Conservation (phyloP, 2,797 vertebrate genomes). For the Eulemur coronatus region DNA sequence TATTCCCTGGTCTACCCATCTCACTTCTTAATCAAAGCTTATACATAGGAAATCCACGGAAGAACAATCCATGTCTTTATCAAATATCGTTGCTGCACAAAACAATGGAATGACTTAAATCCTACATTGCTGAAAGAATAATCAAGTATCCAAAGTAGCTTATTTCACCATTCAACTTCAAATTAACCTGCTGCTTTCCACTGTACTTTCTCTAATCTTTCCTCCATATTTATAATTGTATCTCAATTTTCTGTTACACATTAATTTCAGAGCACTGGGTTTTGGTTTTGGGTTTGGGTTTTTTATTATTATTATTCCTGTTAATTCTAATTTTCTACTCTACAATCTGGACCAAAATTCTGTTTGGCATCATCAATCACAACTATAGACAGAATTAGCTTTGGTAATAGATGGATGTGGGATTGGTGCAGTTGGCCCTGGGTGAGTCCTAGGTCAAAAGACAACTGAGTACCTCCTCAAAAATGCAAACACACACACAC, state of each 20-base stretch:
- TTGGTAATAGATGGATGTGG: background rate
- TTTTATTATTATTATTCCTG: background rate
- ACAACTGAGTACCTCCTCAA: background rate
- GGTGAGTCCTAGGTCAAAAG: background rate
- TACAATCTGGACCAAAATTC: background rate
- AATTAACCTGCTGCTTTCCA: slow-evolving; percentile 1
- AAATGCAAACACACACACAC: background rate
- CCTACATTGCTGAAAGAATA: background rate
- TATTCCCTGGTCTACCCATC: background rate
- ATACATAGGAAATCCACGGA: background rate
- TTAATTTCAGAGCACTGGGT: slow-evolving; percentile 2
- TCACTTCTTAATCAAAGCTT: slow-evolving; percentile 36
- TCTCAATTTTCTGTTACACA: slow-evolving; percentile 14
- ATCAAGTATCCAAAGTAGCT: background rate
- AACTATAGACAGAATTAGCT: slow-evolving; percentile 7
- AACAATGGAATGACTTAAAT: slow-evolving; percentile 32
- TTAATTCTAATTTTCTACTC: slow-evolving; percentile 21
- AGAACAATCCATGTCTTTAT: background rate
- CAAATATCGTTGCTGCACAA: background rate
- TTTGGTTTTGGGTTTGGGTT: background rate
- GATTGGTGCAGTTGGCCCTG: background rate
- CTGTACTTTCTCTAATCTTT: background rate
- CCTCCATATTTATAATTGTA: background rate
- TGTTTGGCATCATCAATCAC: background rate
- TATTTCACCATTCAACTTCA: background rate